phyloP scores from a whole-genome alignment of 1,140 invertebrate genomes.

The Zaprionus nigranus region DNA sequence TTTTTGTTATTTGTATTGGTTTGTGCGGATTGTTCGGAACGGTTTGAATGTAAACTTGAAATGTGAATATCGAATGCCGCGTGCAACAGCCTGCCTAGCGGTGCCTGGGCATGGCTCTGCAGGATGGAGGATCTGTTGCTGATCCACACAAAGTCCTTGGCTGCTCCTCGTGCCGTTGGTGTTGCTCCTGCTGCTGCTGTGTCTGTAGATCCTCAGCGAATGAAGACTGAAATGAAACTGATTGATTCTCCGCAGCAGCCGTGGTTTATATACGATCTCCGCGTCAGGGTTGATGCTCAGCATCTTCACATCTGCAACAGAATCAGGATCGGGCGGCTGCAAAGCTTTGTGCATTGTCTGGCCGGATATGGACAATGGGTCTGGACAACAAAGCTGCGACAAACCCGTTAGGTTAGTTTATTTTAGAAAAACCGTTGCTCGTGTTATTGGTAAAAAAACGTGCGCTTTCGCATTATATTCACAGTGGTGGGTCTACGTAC shows the following conservation, averaged over 20 bases:
- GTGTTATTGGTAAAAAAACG: constrained; percentile 65
- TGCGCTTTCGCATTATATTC: constrained; percentile 58
- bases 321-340: constrained; percentile 63
- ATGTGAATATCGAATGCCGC: constrained; percentile 41
- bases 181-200: constrained; percentile 52
- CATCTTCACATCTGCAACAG: neutral
- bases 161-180: constrained; percentile 63
- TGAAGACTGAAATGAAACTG: constrained; percentile 84
- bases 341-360: constrained; percentile 79
- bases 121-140: constrained; percentile 47
- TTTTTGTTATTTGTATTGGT: constrained; percentile 13
- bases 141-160: constrained; percentile 56
- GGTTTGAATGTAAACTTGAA: constrained; percentile 50
- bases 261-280: constrained; percentile 67
- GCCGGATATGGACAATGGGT: constrained; percentile 66
- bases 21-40: constrained; percentile 23
- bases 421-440: constrained; percentile 72
- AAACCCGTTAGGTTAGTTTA: constrained; percentile 82
- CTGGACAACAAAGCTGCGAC: constrained; percentile 50
- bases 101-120: constrained; percentile 60
- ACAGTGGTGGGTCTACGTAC: constrained; percentile 65
- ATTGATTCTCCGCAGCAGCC: constrained; percentile 82
- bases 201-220: constrained; percentile 74
- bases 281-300: constrained; percentile 39
- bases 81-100: constrained; percentile 70